phyloP scores from a whole-genome alignment of 2,113 vertebrate species.

The Athene noctua region DNA sequence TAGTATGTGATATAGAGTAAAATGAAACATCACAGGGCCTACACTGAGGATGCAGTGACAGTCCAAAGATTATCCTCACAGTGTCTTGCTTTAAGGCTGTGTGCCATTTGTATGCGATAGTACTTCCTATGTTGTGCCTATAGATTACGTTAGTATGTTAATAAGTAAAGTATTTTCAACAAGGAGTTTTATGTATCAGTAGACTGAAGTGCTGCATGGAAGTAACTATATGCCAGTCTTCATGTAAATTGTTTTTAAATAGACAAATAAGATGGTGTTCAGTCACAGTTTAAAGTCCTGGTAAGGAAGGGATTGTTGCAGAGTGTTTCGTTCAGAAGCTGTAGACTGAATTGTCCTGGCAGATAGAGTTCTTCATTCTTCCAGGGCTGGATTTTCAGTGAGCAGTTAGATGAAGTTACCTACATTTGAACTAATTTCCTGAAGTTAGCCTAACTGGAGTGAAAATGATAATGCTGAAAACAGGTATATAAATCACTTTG shows the following conservation, averaged over 20 bases:
- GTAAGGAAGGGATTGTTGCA: slow-evolving; percentile 23
- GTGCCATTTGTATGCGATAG: not conserved
- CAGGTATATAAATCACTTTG: not conserved
- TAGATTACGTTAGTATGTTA: not conserved
- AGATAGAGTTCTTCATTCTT: not conserved
- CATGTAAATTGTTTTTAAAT: slow-evolving; percentile 3
- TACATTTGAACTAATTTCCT: not conserved
- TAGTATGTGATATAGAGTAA: not conserved
- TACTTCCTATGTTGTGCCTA: not conserved
- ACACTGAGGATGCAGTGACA: not conserved
- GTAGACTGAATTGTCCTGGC: not conserved
- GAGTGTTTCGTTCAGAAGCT: not conserved
- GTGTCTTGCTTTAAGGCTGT: not conserved
- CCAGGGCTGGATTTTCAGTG: not conserved
- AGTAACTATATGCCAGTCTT: not conserved
- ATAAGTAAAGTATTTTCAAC: not conserved
- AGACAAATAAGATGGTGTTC: not conserved
- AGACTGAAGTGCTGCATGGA: not conserved
- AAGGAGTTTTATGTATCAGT: not conserved
- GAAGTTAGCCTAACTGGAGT: not conserved
- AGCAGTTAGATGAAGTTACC: not conserved
- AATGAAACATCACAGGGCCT: not conserved
- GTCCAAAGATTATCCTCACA: not conserved
- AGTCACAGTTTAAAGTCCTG: slow-evolving; percentile 8
- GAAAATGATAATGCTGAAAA: not conserved